Base-by-base conservation (phyloP, 2,888 invertebrate genomes). In the Selenia dentaria region DNA sequence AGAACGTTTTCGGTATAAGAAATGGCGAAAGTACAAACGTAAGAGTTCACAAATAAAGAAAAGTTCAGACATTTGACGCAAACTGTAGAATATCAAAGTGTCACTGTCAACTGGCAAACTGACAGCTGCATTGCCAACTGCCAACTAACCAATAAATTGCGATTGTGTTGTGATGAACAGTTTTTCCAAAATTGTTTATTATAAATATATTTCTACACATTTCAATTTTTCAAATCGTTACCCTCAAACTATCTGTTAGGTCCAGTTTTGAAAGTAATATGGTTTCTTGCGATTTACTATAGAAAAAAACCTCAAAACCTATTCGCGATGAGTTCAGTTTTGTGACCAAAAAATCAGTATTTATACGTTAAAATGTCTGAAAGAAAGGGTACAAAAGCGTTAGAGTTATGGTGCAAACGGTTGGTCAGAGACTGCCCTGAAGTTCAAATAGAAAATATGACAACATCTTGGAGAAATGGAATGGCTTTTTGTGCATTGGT, bases 401-500 rank as follows among this genome's bases (percentile, higher is more conserved):
- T 98, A 74, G 97, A 98, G 87, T 84, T 96, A 65, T 98, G 98
- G 98, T 98, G 98, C 83, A 94, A 96, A 69, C 93, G 96, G 57
- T 93, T 97, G 83, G 95, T 97, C 31, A 95, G 95, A 65, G 97
- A 97, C 63, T 98, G 98, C 83, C 94, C 95, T 20, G 96, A 97
- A 69, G 97, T 98, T 56, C 94, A 95, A 77, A 94, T 98, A 64
- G 95, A 95, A 60, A 98, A 98, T 88, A 97, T 98, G 97, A 97
- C 97, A 57, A 96, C 97, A 55, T 97, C 97, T 6, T 98, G 98
- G 97, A 93, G 97, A 73, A 95, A 97, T 91, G 98, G 98, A 44
- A 93, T 98, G 59, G 98, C 97, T 46, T 98, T 98, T 88, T 98
- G 98, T 91, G 98, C 98, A 55, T 94, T 98, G 80, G 97, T 98